Conservation (phyloP, 1,140 invertebrate genomes). For the Bombus polaris region DNA sequence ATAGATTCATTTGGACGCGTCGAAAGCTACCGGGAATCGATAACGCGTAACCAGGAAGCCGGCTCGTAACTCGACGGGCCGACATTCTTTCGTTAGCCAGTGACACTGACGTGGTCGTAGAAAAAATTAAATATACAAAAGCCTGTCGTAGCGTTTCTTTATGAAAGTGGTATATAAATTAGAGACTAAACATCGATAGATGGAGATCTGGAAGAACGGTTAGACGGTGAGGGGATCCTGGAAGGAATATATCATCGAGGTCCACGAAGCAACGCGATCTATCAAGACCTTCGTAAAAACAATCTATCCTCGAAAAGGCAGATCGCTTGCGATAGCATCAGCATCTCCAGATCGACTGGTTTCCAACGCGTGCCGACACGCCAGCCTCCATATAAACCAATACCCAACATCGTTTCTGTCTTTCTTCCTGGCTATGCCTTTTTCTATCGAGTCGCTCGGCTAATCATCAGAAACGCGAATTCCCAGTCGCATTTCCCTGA, state of each 20-base stretch:
- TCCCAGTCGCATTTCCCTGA: background rate
- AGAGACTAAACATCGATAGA: background rate
- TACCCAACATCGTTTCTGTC: background rate
- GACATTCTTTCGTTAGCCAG: constrained; percentile 14
- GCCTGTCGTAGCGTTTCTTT: background rate
- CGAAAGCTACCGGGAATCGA: constrained; percentile 52
- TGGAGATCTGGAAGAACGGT: background rate
- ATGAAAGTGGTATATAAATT: background rate
- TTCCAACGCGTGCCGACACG: constrained; percentile 21
- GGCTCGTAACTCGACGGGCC: constrained; percentile 7
- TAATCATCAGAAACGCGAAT: background rate
- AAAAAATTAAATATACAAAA: no score
- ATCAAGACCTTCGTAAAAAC: constrained; percentile 7
- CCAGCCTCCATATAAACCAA: background rate
- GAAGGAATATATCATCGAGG: background rate
- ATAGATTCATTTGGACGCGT: constrained; percentile 54
- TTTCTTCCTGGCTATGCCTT: no score
- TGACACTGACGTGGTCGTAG: no score
- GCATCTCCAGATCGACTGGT: background rate
- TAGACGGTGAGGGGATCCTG: background rate
- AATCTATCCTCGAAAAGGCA: constrained; percentile 11
- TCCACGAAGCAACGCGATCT: background rate
- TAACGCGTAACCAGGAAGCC: constrained; percentile 58
- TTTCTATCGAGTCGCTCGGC: background rate
- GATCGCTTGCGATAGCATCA: constrained; percentile 28